These are phyloP conservation scores for Spodoptera littoralis DNA, from an alignment of 2,888 invertebrate genomes.

Conservation along the genomic window DNA sequence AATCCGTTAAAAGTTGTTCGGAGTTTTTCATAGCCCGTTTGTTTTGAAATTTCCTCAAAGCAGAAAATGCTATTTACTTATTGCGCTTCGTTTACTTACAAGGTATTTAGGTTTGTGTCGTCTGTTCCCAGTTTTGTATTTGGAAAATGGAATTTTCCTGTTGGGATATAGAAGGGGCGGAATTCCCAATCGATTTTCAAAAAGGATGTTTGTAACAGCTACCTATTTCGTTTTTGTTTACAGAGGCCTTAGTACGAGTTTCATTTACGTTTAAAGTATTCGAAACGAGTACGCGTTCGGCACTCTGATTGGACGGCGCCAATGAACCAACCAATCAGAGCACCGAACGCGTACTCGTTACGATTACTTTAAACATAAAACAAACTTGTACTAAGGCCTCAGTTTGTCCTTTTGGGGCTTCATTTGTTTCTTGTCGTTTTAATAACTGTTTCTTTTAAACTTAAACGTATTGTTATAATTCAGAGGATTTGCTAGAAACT, in stretches of 20 bases:
- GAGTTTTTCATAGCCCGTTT: slow-evolving; percentile 79
- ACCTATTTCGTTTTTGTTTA: slow-evolving; percentile 73
- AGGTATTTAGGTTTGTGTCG: slow-evolving; percentile 85
- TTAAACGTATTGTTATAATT: slow-evolving; percentile 20
- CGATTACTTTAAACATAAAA: too few species aligned
- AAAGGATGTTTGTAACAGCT: slow-evolving; percentile 76
- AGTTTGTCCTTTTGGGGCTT: slow-evolving; percentile 59
- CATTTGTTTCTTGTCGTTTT: slow-evolving; percentile 41
- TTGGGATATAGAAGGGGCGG: slow-evolving; percentile 76
- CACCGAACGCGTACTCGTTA: too few species aligned
- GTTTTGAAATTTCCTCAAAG: slow-evolving; percentile 81
- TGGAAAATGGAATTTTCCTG: slow-evolving; percentile 87
- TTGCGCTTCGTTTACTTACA: slow-evolving; percentile 87
- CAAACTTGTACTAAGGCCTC: too few species aligned
- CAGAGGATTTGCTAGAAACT: not conserved
- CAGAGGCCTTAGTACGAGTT: too few species aligned
- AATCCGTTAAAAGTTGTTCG: slow-evolving; percentile 77
- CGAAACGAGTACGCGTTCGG: too few species aligned
- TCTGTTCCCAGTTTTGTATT: slow-evolving; percentile 82
- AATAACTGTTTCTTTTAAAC: slow-evolving; percentile 4
- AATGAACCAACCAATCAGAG: too few species aligned
- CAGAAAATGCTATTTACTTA: slow-evolving; percentile 84
- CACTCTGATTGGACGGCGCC: too few species aligned
- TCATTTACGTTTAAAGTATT: too few species aligned
- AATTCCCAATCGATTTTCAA: slow-evolving; percentile 83